A percentile compares a stretch with the other conserved stretches of the same genome.
These are phyloP conservation scores for Progne subis DNA, from an alignment of 2,113 vertebrate species.

Conservation along the genomic window DNA sequence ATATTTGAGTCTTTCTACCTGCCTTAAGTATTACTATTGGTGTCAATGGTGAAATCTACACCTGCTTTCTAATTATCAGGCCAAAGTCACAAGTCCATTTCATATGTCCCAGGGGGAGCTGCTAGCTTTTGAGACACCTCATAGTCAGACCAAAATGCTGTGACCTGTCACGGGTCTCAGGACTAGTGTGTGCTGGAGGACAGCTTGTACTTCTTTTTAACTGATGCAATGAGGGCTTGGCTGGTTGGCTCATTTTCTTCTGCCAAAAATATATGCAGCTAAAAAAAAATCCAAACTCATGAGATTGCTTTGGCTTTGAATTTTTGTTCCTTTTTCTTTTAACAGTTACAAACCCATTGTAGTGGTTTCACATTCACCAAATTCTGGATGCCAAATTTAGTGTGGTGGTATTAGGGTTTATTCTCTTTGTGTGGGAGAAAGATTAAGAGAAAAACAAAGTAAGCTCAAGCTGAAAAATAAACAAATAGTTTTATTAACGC, in stretches of 20 bases:
- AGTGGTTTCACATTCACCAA: too few species aligned
- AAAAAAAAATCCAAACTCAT: background rate
- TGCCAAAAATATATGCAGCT: background rate
- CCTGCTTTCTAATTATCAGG: background rate
- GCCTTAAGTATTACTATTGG: background rate
- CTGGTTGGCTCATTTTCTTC: background rate
- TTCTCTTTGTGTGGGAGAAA: too few species aligned
- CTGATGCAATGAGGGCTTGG: background rate
- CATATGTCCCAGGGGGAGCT: background rate
- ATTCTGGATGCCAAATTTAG: too few species aligned
- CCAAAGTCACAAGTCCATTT: background rate
- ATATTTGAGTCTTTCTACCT: background rate
- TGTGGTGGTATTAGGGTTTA: too few species aligned
- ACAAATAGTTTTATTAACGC: too few species aligned
- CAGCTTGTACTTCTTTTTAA: background rate
- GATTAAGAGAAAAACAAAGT: too few species aligned
- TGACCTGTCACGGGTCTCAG: background rate
- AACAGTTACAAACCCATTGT: background rate
- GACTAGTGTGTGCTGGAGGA: background rate
- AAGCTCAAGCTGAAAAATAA: too few species aligned
- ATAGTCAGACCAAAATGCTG: background rate
- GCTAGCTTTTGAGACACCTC: fast-evolving
- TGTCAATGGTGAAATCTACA: background rate
- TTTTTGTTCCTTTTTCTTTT: background rate
- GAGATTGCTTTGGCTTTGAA: background rate